phyloP scores from a whole-genome alignment of 2,888 invertebrate species.

The Troilus luridus region DNA sequence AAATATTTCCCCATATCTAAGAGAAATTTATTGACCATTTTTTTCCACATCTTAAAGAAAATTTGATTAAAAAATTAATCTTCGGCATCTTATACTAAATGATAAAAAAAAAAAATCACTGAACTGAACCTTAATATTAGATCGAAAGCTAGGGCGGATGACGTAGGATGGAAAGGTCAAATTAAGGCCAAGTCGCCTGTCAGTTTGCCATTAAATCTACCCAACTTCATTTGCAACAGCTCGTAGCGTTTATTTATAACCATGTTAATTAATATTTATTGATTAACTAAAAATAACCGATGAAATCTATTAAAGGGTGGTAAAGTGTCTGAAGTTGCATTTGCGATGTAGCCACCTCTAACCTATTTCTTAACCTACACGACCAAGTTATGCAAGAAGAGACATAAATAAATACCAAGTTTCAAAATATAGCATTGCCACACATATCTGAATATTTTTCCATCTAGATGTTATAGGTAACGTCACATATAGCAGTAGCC shows the following conservation, averaged over 20 bases:
- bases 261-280: neutral
- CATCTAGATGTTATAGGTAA: too few species aligned
- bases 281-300: neutral
- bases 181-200: conserved; percentile 1
- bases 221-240: neutral
- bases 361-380: neutral
- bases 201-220: neutral
- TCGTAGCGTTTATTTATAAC: neutral
- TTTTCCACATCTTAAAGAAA: too few species aligned
- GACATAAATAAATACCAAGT: too few species aligned
- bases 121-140: neutral
- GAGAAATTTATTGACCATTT: too few species aligned
- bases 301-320: neutral
- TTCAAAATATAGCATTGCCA: too few species aligned
- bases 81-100: neutral
- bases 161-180: conserved; percentile 8
- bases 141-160: neutral
- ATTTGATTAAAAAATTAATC: too few species aligned
- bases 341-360: neutral
- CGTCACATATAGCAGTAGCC: too few species aligned
- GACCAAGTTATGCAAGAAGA: too few species aligned
- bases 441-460: too few species aligned
- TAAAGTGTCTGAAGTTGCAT: neutral
- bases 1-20: too few species aligned
- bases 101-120: neutral